Conservation (phyloP, 2,888 invertebrate species). For the Ichneumoninae sp. region DNA sequence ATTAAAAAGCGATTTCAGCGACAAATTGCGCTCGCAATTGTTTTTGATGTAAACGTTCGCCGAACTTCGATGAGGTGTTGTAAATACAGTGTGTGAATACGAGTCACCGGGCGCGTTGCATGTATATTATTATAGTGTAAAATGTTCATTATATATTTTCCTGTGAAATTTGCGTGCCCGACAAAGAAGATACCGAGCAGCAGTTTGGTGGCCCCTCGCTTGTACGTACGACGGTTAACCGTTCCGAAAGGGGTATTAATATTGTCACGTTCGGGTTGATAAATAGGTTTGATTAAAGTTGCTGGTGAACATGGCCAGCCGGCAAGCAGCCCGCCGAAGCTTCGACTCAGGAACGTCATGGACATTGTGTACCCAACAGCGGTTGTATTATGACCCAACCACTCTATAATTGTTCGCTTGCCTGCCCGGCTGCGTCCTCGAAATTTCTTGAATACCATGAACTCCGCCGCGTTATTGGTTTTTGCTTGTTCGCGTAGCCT, state of each 20-base stretch:
- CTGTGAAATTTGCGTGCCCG: slow-evolving; percentile 24
- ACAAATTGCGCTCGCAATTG: slow-evolving; percentile 28
- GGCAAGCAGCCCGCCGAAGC: slow-evolving; percentile 4
- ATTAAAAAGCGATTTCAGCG: slow-evolving; percentile 23
- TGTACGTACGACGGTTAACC: slow-evolving; percentile 22
- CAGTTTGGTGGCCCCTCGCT: slow-evolving; percentile 19
- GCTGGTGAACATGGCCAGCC: slow-evolving; percentile 37
- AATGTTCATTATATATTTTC: slow-evolving; percentile 50
- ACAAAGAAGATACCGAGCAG: slow-evolving; percentile 37
- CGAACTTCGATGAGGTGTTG: not conserved
- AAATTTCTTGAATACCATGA: slow-evolving; percentile 52
- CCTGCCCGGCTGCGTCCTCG: slow-evolving; percentile 35
- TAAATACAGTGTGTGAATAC: not conserved
- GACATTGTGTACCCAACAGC: slow-evolving; percentile 71
- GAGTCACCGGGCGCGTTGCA: not conserved
- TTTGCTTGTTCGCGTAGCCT: slow-evolving; percentile 32
- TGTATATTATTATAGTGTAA: not conserved
- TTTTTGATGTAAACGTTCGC: not conserved
- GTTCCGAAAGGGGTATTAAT: slow-evolving; percentile 70
- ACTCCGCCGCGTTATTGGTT: slow-evolving; percentile 55
- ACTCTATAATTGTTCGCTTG: slow-evolving; percentile 14
- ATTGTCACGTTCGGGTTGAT: slow-evolving; percentile 74
- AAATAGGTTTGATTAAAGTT: slow-evolving; percentile 76
- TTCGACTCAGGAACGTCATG: slow-evolving; percentile 63
- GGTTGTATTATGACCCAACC: slow-evolving; percentile 30